A percentile compares a stretch with the other conserved stretches of the same genome.
Conservation (phyloP, 1,140 invertebrate species). For the Conus ventricosus region DNA sequence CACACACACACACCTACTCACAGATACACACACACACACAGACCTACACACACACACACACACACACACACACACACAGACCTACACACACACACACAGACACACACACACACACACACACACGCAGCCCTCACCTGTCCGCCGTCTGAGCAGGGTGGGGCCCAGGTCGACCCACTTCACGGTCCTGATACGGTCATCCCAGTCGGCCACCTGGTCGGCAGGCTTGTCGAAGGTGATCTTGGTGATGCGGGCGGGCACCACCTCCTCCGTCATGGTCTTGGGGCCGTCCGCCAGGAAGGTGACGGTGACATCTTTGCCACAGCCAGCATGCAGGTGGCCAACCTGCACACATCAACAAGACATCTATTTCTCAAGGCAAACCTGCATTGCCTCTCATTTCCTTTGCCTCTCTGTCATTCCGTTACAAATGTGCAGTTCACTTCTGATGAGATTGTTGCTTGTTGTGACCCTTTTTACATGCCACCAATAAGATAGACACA, state of each 20-base stretch:
- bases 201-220: conserved; percentile 69
- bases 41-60: background rate
- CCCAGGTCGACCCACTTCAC: conserved; percentile 73
- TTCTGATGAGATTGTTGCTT: no score
- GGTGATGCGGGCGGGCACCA: conserved; percentile 64
- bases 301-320: conserved; percentile 70
- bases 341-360: conserved; percentile 31
- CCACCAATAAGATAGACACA: no score
- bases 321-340: conserved; percentile 70
- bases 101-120: conserved; percentile 4
- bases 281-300: conserved; percentile 70
- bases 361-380: background rate
- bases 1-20: background rate
- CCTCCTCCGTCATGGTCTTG: conserved; percentile 59
- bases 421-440: background rate
- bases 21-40: background rate
- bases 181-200: conserved; percentile 73
- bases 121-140: conserved; percentile 27
- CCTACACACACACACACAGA: background rate
- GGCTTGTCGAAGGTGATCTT: conserved; percentile 73
- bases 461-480: no score
- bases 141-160: conserved; percentile 41
- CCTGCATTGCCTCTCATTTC: no score
- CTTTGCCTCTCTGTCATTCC: no score
- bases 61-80: background rate